phyloP scores from a whole-genome alignment of 2,888 invertebrate genomes.

The Phrixothrix hirtus region DNA sequence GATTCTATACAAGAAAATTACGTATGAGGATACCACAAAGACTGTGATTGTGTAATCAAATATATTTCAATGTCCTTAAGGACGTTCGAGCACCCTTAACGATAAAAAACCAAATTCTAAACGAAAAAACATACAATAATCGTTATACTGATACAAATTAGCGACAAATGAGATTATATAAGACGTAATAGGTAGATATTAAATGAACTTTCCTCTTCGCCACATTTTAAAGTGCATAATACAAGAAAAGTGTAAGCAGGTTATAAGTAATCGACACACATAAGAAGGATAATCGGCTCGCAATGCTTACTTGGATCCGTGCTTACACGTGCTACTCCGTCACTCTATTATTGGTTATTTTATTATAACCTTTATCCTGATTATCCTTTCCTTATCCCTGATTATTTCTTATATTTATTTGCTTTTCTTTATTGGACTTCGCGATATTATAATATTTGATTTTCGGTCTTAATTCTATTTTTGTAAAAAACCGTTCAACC shows the following conservation, averaged over 20 bases:
- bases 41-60: background rate
- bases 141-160: too few relatives aligned
- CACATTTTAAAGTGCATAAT: slow-evolving; percentile 29
- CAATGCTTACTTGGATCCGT: slow-evolving; percentile 33
- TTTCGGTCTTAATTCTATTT: too few relatives aligned
- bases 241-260: slow-evolving; percentile 39
- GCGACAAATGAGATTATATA: too few relatives aligned
- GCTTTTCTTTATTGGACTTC: slow-evolving; percentile 9
- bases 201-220: too few relatives aligned
- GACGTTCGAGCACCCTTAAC: background rate
- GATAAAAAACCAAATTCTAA: too few relatives aligned
- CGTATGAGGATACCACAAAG: background rate
- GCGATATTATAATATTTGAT: too few relatives aligned
- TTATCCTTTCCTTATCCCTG: slow-evolving; percentile 39
- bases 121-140: too few relatives aligned
- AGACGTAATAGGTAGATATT: too few relatives aligned
- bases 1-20: slow-evolving; percentile 1
- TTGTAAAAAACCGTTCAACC: too few relatives aligned
- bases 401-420: slow-evolving; percentile 33
- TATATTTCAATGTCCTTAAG: background rate
- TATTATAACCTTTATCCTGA: slow-evolving; percentile 43
- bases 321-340: slow-evolving; percentile 33
- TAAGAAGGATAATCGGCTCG: slow-evolving; percentile 45
- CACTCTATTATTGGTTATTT: slow-evolving; percentile 43
- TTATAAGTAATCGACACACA: slow-evolving; percentile 43